Evolutionary conservation across 1,140 invertebrate species (phyloP).

Genomic region (Drosophila obscura): DNA sequence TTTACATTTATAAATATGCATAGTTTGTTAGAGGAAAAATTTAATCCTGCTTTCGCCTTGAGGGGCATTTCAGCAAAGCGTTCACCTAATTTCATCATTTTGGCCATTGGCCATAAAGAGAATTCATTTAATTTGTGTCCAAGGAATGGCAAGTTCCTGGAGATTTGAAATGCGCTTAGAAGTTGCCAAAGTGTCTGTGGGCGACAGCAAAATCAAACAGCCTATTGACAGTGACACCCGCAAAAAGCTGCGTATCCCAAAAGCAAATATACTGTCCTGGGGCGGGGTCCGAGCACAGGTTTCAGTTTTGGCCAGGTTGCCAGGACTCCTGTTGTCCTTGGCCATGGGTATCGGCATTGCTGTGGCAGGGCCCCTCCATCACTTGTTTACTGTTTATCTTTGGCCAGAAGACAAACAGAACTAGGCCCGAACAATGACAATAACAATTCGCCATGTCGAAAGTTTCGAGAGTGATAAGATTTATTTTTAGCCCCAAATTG

Average conservation of each 20-base stretch:
- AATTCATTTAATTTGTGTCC: conserved; percentile 58
- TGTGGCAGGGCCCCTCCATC: neutral
- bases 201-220: conserved; percentile 48
- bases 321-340: conserved; percentile 48
- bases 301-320: conserved; percentile 42
- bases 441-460: conserved; percentile 60
- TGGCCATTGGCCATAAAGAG: conserved; percentile 43
- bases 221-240: conserved; percentile 61
- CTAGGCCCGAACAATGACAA: conserved; percentile 70
- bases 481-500: conserved; percentile 48
- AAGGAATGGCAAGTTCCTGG: neutral
- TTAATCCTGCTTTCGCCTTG: conserved; percentile 48
- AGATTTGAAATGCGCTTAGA: conserved; percentile 18
- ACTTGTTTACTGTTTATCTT: conserved; percentile 73
- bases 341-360: conserved; percentile 8
- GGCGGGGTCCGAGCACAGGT: conserved; percentile 33
- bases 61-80: conserved; percentile 26
- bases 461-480: conserved; percentile 67
- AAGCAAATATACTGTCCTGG: conserved; percentile 72
- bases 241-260: conserved; percentile 67
- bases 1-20: conserved; percentile 74
- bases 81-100: conserved; percentile 76
- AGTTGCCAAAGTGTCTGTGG: conserved; percentile 12
- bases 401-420: conserved; percentile 68
- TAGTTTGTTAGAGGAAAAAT: conserved; percentile 67